Conservation (phyloP, 2,888 invertebrate genomes). For the Hoplodrina blanda region DNA sequence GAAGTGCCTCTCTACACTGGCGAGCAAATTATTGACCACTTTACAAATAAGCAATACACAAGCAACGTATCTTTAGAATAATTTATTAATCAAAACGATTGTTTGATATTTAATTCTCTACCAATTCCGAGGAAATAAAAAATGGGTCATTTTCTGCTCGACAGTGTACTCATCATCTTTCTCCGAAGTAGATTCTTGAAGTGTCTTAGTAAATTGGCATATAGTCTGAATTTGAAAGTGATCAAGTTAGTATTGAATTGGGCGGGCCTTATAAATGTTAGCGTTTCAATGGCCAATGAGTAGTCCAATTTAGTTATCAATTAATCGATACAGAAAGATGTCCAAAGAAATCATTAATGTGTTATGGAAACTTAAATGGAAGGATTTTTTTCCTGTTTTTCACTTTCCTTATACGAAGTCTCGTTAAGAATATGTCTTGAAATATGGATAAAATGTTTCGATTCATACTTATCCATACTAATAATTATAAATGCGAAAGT, state of each 20-base stretch:
- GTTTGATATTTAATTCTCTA: neutral
- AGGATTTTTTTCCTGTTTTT: neutral
- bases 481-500: no score
- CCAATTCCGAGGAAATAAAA: neutral
- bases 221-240: slow-evolving; percentile 61
- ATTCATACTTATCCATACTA: no score
- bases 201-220: slow-evolving; percentile 67
- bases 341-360: neutral
- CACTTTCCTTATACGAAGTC: neutral
- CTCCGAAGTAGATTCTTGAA: slow-evolving; percentile 60
- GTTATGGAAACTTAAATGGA: no score
- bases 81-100: neutral
- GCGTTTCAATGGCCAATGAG: slow-evolving; percentile 31
- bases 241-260: slow-evolving; percentile 55
- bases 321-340: neutral
- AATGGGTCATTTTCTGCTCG: slow-evolving; percentile 43
- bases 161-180: slow-evolving; percentile 50
- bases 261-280: slow-evolving; percentile 67
- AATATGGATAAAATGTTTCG: no score
- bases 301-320: slow-evolving; percentile 8
- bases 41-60: slow-evolving; percentile 7
- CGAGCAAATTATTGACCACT: slow-evolving; percentile 41
- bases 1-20: slow-evolving; percentile 71
- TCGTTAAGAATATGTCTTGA: neutral
- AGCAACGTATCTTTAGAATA: slow-evolving; percentile 4